Percentiles rank a stretch among this genome's conserved stretches.
Evolutionary conservation across 2,797 vertebrate species (phyloP).

Genomic region (Notoglanidium macrostoma): DNA sequence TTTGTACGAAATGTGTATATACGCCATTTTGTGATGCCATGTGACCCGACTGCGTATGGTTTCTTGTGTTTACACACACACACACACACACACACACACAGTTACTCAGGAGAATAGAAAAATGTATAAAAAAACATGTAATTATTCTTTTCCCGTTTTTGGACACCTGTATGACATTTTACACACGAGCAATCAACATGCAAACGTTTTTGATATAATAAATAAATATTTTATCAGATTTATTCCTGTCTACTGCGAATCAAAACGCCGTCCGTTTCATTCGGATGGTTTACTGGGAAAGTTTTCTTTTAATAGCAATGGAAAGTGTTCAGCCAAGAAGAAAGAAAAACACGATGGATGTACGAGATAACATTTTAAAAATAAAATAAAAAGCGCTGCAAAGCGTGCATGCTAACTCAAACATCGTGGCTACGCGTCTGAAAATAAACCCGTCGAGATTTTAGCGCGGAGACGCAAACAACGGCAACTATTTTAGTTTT

Average conservation of each 20-base stretch:
- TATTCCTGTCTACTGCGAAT: background rate
- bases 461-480: background rate
- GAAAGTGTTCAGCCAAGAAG: background rate
- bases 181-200: no score
- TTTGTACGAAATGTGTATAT: background rate
- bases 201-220: background rate
- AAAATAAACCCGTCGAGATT: background rate
- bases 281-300: background rate
- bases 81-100: background rate
- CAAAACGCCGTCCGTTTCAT: background rate
- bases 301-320: background rate
- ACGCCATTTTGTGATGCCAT: background rate
- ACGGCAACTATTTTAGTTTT: no score
- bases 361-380: no score
- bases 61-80: constrained; percentile 23
- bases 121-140: background rate
- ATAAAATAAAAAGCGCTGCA: background rate
- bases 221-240: background rate
- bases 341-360: background rate
- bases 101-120: constrained; percentile 33
- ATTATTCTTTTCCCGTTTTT: background rate
- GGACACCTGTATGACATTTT: background rate
- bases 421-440: no score
- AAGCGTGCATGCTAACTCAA: background rate
- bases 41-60: background rate